Base-by-base conservation (phyloP, 2,797 vertebrate species). In the Paratrypauchen microcephalus region DNA sequence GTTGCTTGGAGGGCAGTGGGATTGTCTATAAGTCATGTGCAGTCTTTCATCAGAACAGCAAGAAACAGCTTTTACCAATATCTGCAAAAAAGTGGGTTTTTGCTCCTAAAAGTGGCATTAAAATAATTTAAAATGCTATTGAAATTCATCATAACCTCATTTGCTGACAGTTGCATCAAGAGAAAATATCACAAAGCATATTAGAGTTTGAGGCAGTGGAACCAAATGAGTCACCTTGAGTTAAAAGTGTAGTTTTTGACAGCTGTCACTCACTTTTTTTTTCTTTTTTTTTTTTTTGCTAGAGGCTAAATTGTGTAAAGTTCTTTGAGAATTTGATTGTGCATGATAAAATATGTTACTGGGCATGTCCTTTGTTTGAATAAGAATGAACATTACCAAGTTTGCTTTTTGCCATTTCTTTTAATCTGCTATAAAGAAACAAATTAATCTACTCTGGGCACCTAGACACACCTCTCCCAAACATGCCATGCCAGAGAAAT, bases 211-310 rank as follows among this genome's bases (percentile, higher is more conserved):
- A 15, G 24, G 55, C 55, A 57, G 28, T 28, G 12, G 55, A 15
- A 57, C 24, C 55, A 28, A 28, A 26, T 23, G 32, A 36, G 59
- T 61, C 59, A 61, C 59, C 59, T 23, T 39, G n/a, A 61, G 59
- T 61, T 60, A 61, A 61, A 61, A 61, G n/a, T n/a, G 11, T n/a
- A 36, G 19, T 19, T 61, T 61, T 61, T 61, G 32, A 61, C 32
- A 39, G 59, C 32, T n/a, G 39, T 41, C 30, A 61, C 59, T 21
- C 59, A n/a, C 30, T 4, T 39, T 61, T 32, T 32, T 32, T 30
- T 30, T 5, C 5, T 30, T 26, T 26, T 26, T 30, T 30, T 30
- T 32, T 32, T 32, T 23, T 61, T 36, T 13, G n/a, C 59, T 23
- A 41, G 36, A 61, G 59, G 59, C 59, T 39, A 36, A 39, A 21